phyloP scores from a whole-genome alignment of 2,113 vertebrate genomes.

The Scartelaos histophorus region DNA sequence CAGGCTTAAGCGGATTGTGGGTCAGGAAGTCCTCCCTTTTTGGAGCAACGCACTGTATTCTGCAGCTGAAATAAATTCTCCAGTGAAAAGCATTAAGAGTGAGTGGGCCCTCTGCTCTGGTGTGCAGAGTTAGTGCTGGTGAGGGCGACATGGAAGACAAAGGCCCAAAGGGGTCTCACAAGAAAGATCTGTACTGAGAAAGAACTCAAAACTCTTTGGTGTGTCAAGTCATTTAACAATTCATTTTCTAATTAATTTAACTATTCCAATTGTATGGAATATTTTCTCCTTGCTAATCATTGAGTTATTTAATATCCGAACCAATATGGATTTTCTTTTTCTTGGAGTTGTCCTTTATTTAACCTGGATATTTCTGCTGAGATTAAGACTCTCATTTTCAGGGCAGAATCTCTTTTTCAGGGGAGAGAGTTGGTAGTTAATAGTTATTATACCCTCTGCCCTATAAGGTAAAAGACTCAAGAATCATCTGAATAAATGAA shows the following conservation, averaged over 20 bases:
- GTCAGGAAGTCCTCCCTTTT: slow-evolving; percentile 67
- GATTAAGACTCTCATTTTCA: no score
- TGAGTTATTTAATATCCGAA: background rate
- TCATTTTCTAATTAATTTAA: slow-evolving; percentile 30
- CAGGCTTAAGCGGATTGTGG: slow-evolving; percentile 67
- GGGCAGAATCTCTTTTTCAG: no score
- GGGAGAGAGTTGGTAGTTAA: no score
- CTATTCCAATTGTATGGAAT: slow-evolving; percentile 4
- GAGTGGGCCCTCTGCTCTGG: slow-evolving; percentile 52
- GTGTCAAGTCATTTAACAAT: background rate
- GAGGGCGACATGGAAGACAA: slow-evolving; percentile 60
- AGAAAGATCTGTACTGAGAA: slow-evolving; percentile 42
- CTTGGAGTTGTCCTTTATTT: no score
- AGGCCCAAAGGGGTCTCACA: slow-evolving; percentile 43
- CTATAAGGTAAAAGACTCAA: background rate
- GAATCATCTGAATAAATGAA: slow-evolving; percentile 52
- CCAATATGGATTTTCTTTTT: no score
- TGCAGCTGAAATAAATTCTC: slow-evolving; percentile 66
- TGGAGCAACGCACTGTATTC: slow-evolving; percentile 61
- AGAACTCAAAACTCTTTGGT: slow-evolving; percentile 25
- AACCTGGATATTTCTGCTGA: no score
- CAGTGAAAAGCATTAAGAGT: slow-evolving; percentile 68
- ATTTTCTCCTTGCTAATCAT: background rate
- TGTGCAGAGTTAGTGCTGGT: slow-evolving; percentile 46
- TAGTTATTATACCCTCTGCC: background rate